A percentile compares a stretch with the other conserved stretches of the same genome.
Evolutionary conservation across 1,140 invertebrate species (phyloP).

Genomic region (Pantala flavescens): DNA sequence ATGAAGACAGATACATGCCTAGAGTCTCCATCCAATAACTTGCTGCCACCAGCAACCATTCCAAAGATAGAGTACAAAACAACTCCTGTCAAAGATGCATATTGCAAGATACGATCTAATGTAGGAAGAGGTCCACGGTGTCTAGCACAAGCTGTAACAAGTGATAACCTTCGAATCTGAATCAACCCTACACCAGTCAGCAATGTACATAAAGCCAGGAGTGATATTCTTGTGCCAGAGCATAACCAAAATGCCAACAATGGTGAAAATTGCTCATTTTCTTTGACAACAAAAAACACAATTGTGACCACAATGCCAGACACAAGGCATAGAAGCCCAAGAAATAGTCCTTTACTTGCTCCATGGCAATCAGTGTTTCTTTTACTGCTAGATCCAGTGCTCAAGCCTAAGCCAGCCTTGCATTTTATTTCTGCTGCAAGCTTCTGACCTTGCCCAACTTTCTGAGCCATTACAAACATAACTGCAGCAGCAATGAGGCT

Average conservation of each 20-base stretch:
- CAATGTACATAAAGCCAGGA: slow-evolving; percentile 33
- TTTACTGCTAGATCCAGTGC: slow-evolving; percentile 17
- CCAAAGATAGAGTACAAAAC: slow-evolving; percentile 48
- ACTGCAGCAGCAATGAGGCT: slow-evolving; percentile 51
- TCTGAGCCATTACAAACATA: slow-evolving; percentile 50
- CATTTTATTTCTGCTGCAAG: slow-evolving; percentile 19
- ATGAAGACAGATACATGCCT: slow-evolving; percentile 39
- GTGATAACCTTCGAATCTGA: slow-evolving; percentile 36
- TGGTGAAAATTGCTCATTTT: slow-evolving; percentile 41
- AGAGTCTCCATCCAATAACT: slow-evolving; percentile 32
- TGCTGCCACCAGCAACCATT: slow-evolving; percentile 39
- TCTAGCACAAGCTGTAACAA: slow-evolving; percentile 19
- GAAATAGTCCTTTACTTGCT: slow-evolving; percentile 48
- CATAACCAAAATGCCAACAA: slow-evolving; percentile 38
- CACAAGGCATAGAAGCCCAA: slow-evolving; percentile 49
- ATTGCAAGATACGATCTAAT: slow-evolving; percentile 40
- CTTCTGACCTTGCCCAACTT: slow-evolving; percentile 38
- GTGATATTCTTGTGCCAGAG: slow-evolving; percentile 36
- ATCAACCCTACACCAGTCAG: slow-evolving; percentile 30
- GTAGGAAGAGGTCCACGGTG: slow-evolving; percentile 33
- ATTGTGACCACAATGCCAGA: slow-evolving; percentile 49
- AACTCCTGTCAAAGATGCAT: slow-evolving; percentile 44
- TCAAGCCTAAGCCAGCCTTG: slow-evolving; percentile 15
- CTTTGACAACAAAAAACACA: slow-evolving; percentile 52
- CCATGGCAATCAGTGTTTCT: slow-evolving; percentile 40